Conservation (phyloP, 37 sponge, comb jelly and placozoan species). For the Chondrilla cf. caribensis region DNA sequence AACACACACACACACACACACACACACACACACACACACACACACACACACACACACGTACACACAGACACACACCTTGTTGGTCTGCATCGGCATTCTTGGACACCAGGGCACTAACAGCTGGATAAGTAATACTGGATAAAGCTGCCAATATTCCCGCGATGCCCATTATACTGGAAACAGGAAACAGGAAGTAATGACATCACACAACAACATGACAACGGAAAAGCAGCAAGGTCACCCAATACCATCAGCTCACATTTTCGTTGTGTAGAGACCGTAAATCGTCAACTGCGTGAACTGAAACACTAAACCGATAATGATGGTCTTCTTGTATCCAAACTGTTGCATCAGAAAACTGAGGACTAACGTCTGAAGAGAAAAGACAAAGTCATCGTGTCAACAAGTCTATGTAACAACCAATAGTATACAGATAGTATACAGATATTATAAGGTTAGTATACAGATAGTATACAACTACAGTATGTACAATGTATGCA, state of each 20-base stretch:
- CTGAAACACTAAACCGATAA: conserved; percentile 72
- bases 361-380: conserved; percentile 62
- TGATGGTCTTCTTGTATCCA: conserved; percentile 70
- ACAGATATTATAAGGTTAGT: conserved; percentile 8
- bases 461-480: neutral
- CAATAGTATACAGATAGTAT: neutral
- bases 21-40: conserved; percentile 10
- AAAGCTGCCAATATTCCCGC: conserved; percentile 73
- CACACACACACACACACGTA: conserved; percentile 23
- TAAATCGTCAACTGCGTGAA: conserved; percentile 71
- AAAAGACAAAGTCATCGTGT: too few relatives aligned
- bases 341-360: conserved; percentile 43
- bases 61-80: conserved; percentile 54
- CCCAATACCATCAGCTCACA: conserved; percentile 39
- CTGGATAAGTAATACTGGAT: conserved; percentile 81
- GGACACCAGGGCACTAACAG: conserved; percentile 78
- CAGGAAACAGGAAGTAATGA: neutral
- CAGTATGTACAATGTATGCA: neutral
- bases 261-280: conserved; percentile 61
- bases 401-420: too few relatives aligned
- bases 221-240: too few relatives aligned
- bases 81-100: conserved; percentile 70
- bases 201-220: conserved; percentile 4
- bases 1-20: conserved; percentile 19
- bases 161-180: conserved; percentile 65